Conservation (phyloP, 2,797 vertebrate genomes). For the Sandelia bainsii region DNA sequence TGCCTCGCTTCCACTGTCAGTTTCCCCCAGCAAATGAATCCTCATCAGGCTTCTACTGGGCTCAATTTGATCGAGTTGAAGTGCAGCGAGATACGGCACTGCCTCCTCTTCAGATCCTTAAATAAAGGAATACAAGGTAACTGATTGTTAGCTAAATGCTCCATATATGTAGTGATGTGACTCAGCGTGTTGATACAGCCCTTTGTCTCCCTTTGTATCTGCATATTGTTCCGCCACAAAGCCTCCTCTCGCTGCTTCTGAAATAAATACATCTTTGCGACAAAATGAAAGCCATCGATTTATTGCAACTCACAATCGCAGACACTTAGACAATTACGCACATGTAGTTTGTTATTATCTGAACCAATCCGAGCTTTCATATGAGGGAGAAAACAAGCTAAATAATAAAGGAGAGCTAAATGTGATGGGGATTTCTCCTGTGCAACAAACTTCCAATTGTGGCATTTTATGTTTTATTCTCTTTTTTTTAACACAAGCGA, state of each 20-base stretch:
- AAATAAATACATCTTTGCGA: constrained; percentile 55
- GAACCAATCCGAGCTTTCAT: constrained; percentile 66
- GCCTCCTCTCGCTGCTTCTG: constrained; percentile 32
- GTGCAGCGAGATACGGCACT: background rate
- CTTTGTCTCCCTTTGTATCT: constrained; percentile 45
- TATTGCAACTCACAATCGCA: constrained; percentile 53
- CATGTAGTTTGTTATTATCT: constrained; percentile 44
- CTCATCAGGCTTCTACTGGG: constrained; percentile 63
- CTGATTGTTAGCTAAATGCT: constrained; percentile 49
- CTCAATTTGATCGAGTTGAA: constrained; percentile 56
- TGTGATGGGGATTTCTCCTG: constrained; percentile 23
- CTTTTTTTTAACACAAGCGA: constrained; percentile 17
- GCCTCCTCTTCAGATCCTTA: constrained; percentile 10
- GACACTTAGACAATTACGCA: constrained; percentile 56
- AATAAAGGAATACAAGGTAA: constrained; percentile 46
- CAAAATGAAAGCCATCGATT: constrained; percentile 52
- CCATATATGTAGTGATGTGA: constrained; percentile 28
- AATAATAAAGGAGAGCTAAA: constrained; percentile 24
- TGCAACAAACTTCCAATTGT: constrained; percentile 38
- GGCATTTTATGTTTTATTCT: constrained; percentile 45
- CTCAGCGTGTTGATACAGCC: constrained; percentile 3
- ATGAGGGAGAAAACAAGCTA: constrained; percentile 35
- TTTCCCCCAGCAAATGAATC: constrained; percentile 47
- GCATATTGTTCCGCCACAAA: constrained; percentile 46
- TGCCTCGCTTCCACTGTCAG: constrained; percentile 37